phyloP scores from a whole-genome alignment of 2,888 invertebrate genomes.

The Byasa hedistus region DNA sequence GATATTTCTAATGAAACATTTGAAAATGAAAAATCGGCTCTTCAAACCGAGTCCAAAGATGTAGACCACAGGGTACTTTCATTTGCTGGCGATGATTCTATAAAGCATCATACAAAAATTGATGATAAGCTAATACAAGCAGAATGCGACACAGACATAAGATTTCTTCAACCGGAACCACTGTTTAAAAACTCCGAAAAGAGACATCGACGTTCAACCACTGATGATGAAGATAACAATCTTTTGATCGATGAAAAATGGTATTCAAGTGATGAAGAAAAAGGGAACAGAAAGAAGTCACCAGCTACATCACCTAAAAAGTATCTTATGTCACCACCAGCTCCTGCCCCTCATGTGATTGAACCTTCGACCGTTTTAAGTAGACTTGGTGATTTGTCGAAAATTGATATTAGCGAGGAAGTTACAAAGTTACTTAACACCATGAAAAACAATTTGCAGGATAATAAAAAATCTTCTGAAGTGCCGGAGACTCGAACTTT shows the following conservation, averaged over 20 bases:
- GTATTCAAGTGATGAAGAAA: conserved; percentile 91
- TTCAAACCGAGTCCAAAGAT: conserved; percentile 63
- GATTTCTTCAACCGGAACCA: conserved; percentile 72
- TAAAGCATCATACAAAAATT: conserved; percentile 42
- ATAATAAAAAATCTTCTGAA: conserved; percentile 50
- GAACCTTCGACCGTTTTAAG: conserved; percentile 79
- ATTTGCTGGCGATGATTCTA: conserved; percentile 59
- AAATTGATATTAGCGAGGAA: conserved; percentile 86
- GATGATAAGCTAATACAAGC: conserved; percentile 47
- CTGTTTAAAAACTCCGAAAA: conserved; percentile 71
- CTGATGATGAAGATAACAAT: conserved; percentile 81
- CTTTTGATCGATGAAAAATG: conserved; percentile 83
- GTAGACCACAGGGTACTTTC: conserved; percentile 75
- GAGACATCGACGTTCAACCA: conserved; percentile 71
- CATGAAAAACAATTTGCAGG: conserved; percentile 77
- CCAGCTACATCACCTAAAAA: conserved; percentile 61
- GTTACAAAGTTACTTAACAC: conserved; percentile 84
- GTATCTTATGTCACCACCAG: conserved; percentile 51
- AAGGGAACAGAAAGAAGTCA: conserved; percentile 66
- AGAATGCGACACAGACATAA: conserved; percentile 71
- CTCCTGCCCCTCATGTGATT: conserved; percentile 73
- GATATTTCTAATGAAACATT: conserved; percentile 66
- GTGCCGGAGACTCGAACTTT: conserved; percentile 47
- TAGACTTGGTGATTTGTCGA: conserved; percentile 84
- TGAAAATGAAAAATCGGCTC: conserved; percentile 53